phyloP scores from a whole-genome alignment of 2,888 invertebrate genomes.

The Nudaria mundana region DNA sequence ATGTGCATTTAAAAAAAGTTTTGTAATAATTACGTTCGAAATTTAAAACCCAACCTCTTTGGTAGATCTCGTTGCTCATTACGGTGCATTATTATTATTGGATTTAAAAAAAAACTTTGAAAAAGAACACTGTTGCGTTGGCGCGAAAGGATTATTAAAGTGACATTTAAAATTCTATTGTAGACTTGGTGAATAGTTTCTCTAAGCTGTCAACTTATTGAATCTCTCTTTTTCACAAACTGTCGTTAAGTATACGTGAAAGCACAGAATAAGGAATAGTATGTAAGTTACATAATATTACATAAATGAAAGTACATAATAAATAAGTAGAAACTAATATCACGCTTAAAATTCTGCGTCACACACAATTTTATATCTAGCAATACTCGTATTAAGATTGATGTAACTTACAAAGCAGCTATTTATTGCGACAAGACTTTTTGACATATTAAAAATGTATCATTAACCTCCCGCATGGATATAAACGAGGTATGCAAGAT shows the following conservation, averaged over 20 bases:
- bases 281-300: no score
- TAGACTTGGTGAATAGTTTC: slow-evolving; percentile 2
- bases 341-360: slow-evolving; percentile 1
- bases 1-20: slow-evolving; percentile 23
- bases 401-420: slow-evolving; percentile 11
- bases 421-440: slow-evolving; percentile 5
- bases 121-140: no score
- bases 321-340: slow-evolving; percentile 2
- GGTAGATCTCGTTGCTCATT: no score
- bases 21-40: slow-evolving; percentile 30
- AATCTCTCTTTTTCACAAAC: slow-evolving; percentile 2
- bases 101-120: slow-evolving; percentile 10
- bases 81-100: slow-evolving; percentile 20
- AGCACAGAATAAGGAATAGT: background rate
- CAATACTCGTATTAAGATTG: slow-evolving; percentile 10
- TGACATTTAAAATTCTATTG: no score
- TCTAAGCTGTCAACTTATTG: background rate
- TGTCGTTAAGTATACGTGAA: background rate
- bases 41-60: slow-evolving; percentile 36
- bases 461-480: slow-evolving; percentile 33
- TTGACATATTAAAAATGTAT: slow-evolving; percentile 20
- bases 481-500: slow-evolving; percentile 21
- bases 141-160: no score
- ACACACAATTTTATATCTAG: slow-evolving; percentile 4
- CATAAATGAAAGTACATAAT: no score